Percentiles rank a stretch among this genome's conserved stretches.
phyloP scores from a whole-genome alignment of 2,888 invertebrate species.

The Drosophila testacea region DNA sequence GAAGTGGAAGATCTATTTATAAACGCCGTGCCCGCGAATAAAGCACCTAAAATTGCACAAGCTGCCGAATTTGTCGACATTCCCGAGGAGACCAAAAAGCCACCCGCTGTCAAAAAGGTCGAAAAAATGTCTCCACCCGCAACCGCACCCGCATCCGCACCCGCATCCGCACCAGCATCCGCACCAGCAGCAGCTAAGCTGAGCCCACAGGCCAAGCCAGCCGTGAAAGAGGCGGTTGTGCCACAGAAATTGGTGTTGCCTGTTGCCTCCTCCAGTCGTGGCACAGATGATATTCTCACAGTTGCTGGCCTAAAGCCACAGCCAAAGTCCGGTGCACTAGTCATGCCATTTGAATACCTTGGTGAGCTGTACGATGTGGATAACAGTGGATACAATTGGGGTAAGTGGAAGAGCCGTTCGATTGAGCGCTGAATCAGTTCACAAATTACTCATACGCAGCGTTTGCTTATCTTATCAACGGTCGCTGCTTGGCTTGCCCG shows the following conservation, averaged over 20 bases:
- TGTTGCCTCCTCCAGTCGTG: slow-evolving; percentile 58
- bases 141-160: slow-evolving; percentile 15
- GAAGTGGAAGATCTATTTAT: slow-evolving; percentile 69
- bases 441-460: slow-evolving; percentile 70
- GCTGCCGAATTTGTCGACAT: slow-evolving; percentile 69
- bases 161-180: slow-evolving; percentile 5
- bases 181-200: slow-evolving; percentile 5
- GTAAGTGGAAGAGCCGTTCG: slow-evolving; percentile 65
- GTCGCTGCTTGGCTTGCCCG: slow-evolving; percentile 42
- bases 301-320: slow-evolving; percentile 70
- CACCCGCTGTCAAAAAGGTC: slow-evolving; percentile 31
- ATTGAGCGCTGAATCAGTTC: slow-evolving; percentile 59
- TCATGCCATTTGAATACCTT: slow-evolving; percentile 75
- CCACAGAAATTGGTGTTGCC: slow-evolving; percentile 40
- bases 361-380: slow-evolving; percentile 82
- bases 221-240: not conserved
- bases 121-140: slow-evolving; percentile 22
- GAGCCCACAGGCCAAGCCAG: slow-evolving; percentile 11
- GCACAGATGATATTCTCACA: slow-evolving; percentile 70
- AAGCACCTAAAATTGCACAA: slow-evolving; percentile 36
- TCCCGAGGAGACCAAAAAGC: slow-evolving; percentile 40
- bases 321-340: slow-evolving; percentile 73
- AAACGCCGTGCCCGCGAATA: slow-evolving; percentile 43
- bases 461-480: slow-evolving; percentile 66
- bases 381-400: slow-evolving; percentile 81